phyloP scores from a whole-genome alignment of 53 echinoderm and acorn worm genomes.

The Mesocentrotus franciscanus region DNA sequence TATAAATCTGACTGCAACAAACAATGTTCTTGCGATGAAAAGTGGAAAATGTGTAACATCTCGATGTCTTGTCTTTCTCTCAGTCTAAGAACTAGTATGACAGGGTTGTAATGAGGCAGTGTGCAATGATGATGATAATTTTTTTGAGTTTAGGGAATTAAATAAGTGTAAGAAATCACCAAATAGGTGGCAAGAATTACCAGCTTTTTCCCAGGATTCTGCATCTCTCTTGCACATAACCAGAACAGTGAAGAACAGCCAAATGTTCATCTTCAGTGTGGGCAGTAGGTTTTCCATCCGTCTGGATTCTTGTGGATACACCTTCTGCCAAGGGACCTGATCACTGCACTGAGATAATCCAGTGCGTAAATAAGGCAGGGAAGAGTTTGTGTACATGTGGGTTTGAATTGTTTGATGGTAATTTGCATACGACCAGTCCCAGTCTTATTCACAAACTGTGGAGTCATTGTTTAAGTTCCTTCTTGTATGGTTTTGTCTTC shows the following conservation, averaged over 20 bases:
- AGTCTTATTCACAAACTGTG: slow-evolving; percentile 4
- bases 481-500: background rate
- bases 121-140: no score
- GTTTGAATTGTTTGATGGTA: background rate
- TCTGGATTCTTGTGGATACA: background rate
- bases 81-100: no score
- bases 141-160: background rate
- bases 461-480: slow-evolving; percentile 2
- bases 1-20: no score
- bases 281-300: background rate
- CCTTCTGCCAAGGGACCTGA: background rate
- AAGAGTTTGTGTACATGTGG: background rate
- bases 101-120: no score
- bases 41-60: no score
- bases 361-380: background rate
- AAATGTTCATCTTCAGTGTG: background rate
- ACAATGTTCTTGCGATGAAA: no score
- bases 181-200: background rate
- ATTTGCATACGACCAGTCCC: background rate
- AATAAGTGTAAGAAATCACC: background rate
- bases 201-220: background rate
- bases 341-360: slow-evolving; percentile 5
- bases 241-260: no score
- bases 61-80: no score
- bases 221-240: background rate